Evolutionary conservation across 2,797 vertebrate species (phyloP).

Genomic region (Helostoma temminkii): DNA sequence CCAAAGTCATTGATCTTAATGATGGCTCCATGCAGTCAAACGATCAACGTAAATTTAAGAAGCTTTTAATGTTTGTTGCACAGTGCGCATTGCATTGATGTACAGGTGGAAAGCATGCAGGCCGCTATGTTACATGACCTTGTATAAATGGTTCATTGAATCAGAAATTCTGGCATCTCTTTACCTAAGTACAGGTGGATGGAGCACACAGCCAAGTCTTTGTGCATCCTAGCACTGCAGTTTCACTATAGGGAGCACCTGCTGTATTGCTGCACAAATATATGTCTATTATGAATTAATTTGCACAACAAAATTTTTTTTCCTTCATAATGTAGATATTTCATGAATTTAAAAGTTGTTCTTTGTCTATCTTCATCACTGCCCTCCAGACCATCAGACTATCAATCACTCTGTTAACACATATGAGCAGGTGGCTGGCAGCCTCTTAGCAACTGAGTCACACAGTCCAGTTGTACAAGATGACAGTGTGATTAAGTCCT

Average conservation of each 20-base stretch:
- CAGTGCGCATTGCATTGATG: not conserved
- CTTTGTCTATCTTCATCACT: conserved; percentile 38
- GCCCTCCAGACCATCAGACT: conserved; percentile 36
- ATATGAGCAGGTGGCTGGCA: conserved; percentile 67
- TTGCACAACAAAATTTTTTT: conserved; percentile 39
- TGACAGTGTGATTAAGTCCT: conserved; percentile 43
- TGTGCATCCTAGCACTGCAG: conserved; percentile 58
- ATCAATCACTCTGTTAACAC: conserved; percentile 69
- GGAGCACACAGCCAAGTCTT: conserved; percentile 71
- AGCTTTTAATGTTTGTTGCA: not conserved
- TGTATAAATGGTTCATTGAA: conserved; percentile 72
- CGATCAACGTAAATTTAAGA: conserved; percentile 20
- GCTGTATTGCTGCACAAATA: conserved; percentile 58
- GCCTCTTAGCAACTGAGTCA: conserved; percentile 39
- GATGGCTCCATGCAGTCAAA: conserved; percentile 14
- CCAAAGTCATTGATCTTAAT: conserved; percentile 25
- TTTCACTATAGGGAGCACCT: conserved; percentile 66
- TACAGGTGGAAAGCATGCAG: conserved; percentile 49
- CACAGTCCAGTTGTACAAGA: conserved; percentile 37
- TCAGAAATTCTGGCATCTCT: conserved; percentile 71
- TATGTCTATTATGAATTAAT: conserved; percentile 50
- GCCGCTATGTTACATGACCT: conserved; percentile 52
- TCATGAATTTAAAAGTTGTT: conserved; percentile 15
- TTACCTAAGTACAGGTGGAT: conserved; percentile 71
- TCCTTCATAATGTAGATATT: conserved; percentile 21